Evolutionary conservation across 2,888 invertebrate genomes (phyloP), one percentile per base, ranked within the genome.

Genomic region (Acleris laterana): DNA sequence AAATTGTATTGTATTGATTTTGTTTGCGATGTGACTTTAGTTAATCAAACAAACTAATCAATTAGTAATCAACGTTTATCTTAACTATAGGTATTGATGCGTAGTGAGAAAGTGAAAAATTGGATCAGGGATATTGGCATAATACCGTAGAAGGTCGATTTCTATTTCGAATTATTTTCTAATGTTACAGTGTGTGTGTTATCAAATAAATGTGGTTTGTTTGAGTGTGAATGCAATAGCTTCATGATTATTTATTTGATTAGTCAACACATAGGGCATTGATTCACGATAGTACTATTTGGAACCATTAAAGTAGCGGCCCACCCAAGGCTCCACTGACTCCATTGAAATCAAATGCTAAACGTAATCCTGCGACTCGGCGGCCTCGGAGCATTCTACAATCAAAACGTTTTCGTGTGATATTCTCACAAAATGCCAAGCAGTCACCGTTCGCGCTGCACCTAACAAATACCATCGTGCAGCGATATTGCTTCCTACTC

Each of bases 331-430:
- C 58, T 70, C 62, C 53, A 71, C 69, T 73, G 72, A 74, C 58
- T 70, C 62, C 61, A 71, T 70, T 73, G 72, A 74, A 76, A 72
- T 77, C 73, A 74, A 75, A 77, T 75, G 72, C 69, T 71, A 74
- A 69, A 76, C 67, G 69, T 70, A 74, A 77, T 73, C 73, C 72
- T 69, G 71, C 62, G 76, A 76, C 77, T 71, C 61, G 78, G 70
- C 74, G 72, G 71, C 85, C 84, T 84, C 82, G 78, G 57, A 68
- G 72, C 78, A 76, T 81, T 79, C 75, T 76, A 72, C 64, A 70
- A 74, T 74, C 74, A 71, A 72, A 76, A 68, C 70, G 70, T 68
- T 74, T 74, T 74, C 71, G 66, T 67, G 58, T 76, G 74, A 73
- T 77, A 78, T 81, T 77, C 76, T 71, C 69, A 68, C 73, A 59